Base-by-base conservation (phyloP, 53 echinoderm and acorn worm genomes). In the Arbacia lixula region DNA sequence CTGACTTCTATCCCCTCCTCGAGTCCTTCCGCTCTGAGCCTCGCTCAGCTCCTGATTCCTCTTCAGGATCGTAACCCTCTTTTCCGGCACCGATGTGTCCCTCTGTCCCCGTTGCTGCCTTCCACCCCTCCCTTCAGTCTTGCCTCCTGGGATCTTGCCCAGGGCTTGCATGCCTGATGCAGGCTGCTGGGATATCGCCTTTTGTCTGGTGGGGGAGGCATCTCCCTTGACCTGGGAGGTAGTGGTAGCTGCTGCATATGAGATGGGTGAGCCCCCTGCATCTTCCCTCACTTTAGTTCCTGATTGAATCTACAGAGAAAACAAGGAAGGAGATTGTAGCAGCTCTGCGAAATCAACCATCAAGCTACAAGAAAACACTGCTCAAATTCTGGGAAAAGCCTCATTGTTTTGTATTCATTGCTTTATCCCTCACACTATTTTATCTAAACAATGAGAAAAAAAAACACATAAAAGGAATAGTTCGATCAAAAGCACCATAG, bases 121-220 rank as follows among this genome's bases (percentile, higher is more conserved):
- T 32, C 32, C 82, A 57, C 40, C 61, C 79, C 16, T 78, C 1
- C 24, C 41, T 26, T 49, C 82, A 5, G 46, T 32, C 34, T 81
- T 81, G 16, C 77, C 58, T 36, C 77, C 77, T 6, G 82, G 82
- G 30, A 81, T 81, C 64, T 81, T 81, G 19, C 82, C 82, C 46
- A 81, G 42, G 27, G 38, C 82, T 46, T 81, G 40, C 82, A 81
- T 43, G 10, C 82, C 64, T 2, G 50, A 24, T 27, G 24, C 30
- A n/a, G 82, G 34, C 1, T 19, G 43, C 39, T 81, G 63, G 31
- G 41, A 14, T 25, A 38, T 22, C 25, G 60, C 24, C 8, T 36
- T 1, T 32, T 62, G 82, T 10, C 22, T 81, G 1, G 41, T 49
- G 1, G 46, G 63, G 25, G 77, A 2, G 5, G 26, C 39, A 8